Percentiles rank a stretch among this genome's conserved stretches.
Conservation (phyloP, 2,797 vertebrate species). For the Peromyscus attwateri region DNA sequence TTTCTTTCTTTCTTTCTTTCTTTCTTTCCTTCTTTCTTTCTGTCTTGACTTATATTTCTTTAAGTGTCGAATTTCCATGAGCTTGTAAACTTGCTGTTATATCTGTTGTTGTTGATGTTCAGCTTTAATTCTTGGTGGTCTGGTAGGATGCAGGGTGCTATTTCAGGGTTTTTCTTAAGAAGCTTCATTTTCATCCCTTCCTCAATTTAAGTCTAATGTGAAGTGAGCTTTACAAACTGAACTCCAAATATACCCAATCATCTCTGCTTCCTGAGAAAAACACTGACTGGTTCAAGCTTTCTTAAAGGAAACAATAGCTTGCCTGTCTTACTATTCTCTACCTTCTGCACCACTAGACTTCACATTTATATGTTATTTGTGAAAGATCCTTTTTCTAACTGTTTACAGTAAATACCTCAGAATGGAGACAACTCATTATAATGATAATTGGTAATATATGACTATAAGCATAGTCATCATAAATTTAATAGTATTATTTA, state of each 20-base stretch:
- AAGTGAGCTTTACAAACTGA: neutral
- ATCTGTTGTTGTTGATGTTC: neutral
- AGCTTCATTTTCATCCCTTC: neutral
- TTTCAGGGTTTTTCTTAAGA: neutral
- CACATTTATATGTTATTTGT: neutral
- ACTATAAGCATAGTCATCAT: neutral
- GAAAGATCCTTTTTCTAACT: neutral
- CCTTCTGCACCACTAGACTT: neutral
- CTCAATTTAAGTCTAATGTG: neutral
- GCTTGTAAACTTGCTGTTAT: neutral
- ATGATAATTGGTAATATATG: neutral
- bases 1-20: neutral
- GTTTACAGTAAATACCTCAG: neutral
- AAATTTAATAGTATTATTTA: neutral
- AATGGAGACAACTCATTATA: neutral
- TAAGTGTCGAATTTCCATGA: neutral
- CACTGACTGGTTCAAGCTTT: neutral
- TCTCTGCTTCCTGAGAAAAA: neutral
- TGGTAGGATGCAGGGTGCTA: neutral
- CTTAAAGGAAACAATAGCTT: neutral
- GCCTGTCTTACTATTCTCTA: neutral
- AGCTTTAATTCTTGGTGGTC: neutral
- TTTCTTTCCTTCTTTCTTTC: neutral
- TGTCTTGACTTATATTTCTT: neutral
- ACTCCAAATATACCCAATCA: neutral